Percentiles rank a stretch among this genome's conserved stretches.
Conservation (phyloP, 1,140 invertebrate genomes). For the Theocolax elegans region DNA sequence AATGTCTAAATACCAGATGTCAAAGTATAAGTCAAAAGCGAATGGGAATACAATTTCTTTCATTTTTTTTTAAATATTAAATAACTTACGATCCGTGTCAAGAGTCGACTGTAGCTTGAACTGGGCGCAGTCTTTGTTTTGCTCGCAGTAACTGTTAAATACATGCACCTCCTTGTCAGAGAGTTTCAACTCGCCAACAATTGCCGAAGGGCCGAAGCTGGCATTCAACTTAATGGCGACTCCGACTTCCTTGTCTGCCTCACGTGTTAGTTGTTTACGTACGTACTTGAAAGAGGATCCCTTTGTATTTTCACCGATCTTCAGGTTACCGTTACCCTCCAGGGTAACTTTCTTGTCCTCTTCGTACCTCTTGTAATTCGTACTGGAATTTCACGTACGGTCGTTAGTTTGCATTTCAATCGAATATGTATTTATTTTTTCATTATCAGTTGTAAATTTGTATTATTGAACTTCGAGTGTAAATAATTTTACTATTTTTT, state of each 20-base stretch:
- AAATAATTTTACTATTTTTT: too few species aligned
- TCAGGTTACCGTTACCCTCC: constrained; percentile 76
- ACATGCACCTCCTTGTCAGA: constrained; percentile 77
- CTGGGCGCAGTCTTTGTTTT: constrained; percentile 80
- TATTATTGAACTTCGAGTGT: constrained; percentile 29
- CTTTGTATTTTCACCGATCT: constrained; percentile 74
- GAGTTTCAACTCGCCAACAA: constrained; percentile 74
- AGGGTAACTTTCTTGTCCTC: constrained; percentile 72
- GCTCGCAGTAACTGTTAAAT: constrained; percentile 78
- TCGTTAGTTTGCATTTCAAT: too few species aligned
- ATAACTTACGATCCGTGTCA: constrained; percentile 65
- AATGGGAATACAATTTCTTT: neutral
- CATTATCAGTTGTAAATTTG: too few species aligned
- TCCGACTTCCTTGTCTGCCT: constrained; percentile 73
- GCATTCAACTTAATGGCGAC: constrained; percentile 67
- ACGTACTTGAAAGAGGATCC: constrained; percentile 79
- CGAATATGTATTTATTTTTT: too few species aligned
- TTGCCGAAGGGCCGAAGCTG: constrained; percentile 67
- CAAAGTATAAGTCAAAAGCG: too few species aligned
- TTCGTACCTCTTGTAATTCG: constrained; percentile 75
- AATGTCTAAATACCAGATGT: constrained; percentile 45
- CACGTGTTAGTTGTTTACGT: constrained; percentile 70
- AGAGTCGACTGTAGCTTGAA: constrained; percentile 75
- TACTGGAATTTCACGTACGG: constrained; percentile 68
- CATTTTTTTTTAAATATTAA: neutral